Percentiles rank a stretch among this genome's conserved stretches.
These are phyloP conservation scores for Coracias cyanogaster DNA, from an alignment of 2,797 vertebrate genomes.

Conservation along the genomic window DNA sequence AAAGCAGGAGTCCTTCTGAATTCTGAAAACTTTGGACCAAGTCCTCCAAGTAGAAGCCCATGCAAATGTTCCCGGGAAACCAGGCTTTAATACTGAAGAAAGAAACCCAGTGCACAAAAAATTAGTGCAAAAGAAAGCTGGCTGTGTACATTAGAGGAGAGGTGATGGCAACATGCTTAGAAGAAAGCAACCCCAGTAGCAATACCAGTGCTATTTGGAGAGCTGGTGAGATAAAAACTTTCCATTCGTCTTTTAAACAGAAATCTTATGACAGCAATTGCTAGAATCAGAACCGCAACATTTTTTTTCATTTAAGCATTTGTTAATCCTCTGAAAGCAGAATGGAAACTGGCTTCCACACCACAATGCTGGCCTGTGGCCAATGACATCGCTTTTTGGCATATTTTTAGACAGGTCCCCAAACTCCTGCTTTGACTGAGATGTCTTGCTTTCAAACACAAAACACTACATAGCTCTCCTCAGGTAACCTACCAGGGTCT, in stretches of 20 bases:
- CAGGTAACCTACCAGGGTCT: neutral
- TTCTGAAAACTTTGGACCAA: neutral
- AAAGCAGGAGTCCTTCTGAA: neutral
- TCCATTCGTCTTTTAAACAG: neutral
- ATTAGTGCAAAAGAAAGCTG: neutral
- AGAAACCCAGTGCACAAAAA: neutral
- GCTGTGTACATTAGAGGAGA: rapidly evolving
- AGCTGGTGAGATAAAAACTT: neutral
- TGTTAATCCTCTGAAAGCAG: neutral
- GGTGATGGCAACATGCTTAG: rapidly evolving
- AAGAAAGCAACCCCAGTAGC: neutral
- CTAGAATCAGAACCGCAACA: neutral
- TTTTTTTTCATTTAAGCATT: neutral
- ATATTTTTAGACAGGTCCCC: neutral
- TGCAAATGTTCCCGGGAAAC: neutral
- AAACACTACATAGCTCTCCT: neutral
- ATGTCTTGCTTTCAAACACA: neutral
- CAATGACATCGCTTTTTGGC: neutral
- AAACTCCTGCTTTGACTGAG: neutral
- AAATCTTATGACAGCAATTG: neutral
- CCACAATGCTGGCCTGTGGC: neutral
- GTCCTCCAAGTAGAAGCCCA: neutral
- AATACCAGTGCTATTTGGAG: neutral
- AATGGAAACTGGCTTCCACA: neutral
- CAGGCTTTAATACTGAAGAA: neutral